These are phyloP conservation scores for Betta splendens DNA, from an alignment of 2,797 vertebrate species.

Conservation along the genomic window DNA sequence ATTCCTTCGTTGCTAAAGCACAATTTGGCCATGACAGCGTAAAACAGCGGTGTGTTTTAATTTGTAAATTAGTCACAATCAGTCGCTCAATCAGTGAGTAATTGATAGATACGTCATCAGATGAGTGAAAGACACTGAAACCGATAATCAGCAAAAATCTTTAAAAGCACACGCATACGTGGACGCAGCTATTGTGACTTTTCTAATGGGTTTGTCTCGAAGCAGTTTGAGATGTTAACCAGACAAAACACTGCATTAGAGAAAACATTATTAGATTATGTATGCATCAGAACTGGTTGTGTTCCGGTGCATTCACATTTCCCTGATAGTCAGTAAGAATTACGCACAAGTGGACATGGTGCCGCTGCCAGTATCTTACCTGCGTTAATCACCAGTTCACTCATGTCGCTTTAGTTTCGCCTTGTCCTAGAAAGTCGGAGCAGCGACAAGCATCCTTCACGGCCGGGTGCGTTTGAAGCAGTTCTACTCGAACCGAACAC, in stretches of 20 bases:
- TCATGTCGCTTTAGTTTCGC: conserved; percentile 15
- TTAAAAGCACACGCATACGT: not conserved
- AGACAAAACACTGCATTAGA: too few relatives aligned
- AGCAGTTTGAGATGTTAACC: too few relatives aligned
- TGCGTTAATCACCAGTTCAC: conserved; percentile 57
- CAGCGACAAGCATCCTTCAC: not conserved
- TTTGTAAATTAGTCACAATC: not conserved
- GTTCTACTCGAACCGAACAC: not conserved
- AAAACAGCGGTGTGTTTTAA: not conserved
- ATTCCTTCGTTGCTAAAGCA: conserved; percentile 13
- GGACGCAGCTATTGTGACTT: not conserved
- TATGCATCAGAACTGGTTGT: too few relatives aligned
- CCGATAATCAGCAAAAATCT: too few relatives aligned
- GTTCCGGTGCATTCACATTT: rapidly evolving
- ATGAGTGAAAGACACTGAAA: too few relatives aligned
- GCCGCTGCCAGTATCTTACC: conserved; percentile 51
- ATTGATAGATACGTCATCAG: not conserved
- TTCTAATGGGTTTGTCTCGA: not conserved
- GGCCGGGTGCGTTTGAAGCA: not conserved
- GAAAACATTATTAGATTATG: too few relatives aligned
- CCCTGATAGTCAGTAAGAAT: not conserved
- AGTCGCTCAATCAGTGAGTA: not conserved
- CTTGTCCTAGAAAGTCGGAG: conserved; percentile 1
- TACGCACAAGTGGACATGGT: not conserved
- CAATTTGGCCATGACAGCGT: conserved; percentile 2